Evolutionary conservation across 2,888 invertebrate species (phyloP), one percentile per base, ranked within the genome.

Genomic region (Diarsia mendica): DNA sequence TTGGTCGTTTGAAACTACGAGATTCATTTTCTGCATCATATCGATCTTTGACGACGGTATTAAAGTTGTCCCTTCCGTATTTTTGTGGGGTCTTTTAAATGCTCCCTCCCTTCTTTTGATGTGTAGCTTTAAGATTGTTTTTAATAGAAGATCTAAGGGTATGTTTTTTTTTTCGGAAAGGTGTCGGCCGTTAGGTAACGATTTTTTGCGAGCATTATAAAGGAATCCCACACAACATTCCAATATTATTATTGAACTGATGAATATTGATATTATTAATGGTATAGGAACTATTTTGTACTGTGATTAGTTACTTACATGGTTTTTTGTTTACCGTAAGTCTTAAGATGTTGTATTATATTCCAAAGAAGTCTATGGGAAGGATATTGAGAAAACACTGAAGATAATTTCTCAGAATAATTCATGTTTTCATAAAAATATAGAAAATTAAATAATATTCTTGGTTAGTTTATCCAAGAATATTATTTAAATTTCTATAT

Each of bases 151-250:
- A 33, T 44, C 63, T 15, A 39, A 44, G 18, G 39, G 39, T 4
- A n/a, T 39, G 33, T 23, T 33, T 53, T 49, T 73, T 77, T 65
- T 80, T 63, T 44, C 13, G 18, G 8, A 44, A 49, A 49, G 61
- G 53, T 80, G 53, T 55, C 53, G 48, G 53, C 1, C 20, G 44
- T 53, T 61, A 66, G 77, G 49, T 68, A 80, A 49, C 18, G 28
- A 9, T 23, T 51, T 77, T 74, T 61, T 67, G 20, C 23, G n/a
- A 13, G 48, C 11, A 66, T 65, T 20, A 3, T 0, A 63, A 13
- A 44, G 15, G 11, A 20, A 33, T 61, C n/a, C 46, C 46, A 18
- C n/a, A n/a, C n/a, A 39, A 60, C 9, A 44, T 61, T 72, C 11
- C 3, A 46, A 58, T 33, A 55, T 49, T 79, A 55, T 63, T 71